These are phyloP conservation scores for Gymnobelideus leadbeateri DNA, from an alignment of 2,113 vertebrate species.

Conservation along the genomic window DNA sequence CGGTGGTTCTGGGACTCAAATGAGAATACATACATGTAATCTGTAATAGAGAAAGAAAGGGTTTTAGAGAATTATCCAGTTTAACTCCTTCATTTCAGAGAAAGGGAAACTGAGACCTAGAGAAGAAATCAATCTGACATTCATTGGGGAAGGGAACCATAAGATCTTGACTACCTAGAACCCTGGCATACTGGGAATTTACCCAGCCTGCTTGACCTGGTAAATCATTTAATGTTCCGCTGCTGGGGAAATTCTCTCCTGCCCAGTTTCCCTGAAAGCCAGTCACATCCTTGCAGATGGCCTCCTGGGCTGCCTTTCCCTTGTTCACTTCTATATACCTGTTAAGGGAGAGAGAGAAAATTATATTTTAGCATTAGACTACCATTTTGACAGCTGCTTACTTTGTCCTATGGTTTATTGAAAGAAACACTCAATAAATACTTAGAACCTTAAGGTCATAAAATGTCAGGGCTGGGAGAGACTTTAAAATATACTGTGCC, in stretches of 20 bases:
- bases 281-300: background rate
- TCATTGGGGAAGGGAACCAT: background rate
- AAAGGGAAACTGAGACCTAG: background rate
- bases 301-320: background rate
- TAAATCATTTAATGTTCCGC: constrained; percentile 25
- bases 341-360: background rate
- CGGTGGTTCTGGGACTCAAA: background rate
- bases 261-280: background rate
- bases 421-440: background rate
- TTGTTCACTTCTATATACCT: background rate
- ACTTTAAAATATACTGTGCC: no score
- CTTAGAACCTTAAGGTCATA: background rate
- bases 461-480: background rate
- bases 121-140: constrained; percentile 2
- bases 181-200: background rate
- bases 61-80: background rate
- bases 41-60: background rate
- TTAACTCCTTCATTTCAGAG: background rate
- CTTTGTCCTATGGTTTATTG: background rate
- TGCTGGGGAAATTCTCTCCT: background rate
- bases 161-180: background rate
- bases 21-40: background rate
- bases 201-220: background rate
- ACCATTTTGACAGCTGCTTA: background rate
- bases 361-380: background rate